Evolutionary conservation across 2,113 vertebrate species (phyloP).

Genomic region (Menura novaehollandiae): DNA sequence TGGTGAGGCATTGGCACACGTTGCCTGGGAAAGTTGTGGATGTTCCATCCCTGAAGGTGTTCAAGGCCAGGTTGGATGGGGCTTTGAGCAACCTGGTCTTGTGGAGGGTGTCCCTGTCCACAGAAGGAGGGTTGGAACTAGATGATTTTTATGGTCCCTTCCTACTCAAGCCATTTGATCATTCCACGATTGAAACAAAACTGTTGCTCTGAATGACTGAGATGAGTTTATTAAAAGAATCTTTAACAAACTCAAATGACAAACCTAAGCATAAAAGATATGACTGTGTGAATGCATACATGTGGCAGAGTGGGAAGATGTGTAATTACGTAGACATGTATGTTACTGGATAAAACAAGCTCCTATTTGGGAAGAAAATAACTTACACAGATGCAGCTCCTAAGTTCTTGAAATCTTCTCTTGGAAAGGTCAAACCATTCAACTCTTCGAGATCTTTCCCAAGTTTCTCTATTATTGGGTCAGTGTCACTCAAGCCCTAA

Average conservation of each 20-base stretch:
- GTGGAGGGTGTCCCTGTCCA: neutral
- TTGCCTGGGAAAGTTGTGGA: neutral
- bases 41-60: neutral
- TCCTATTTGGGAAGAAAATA: neutral
- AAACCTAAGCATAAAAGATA: neutral
- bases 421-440: neutral
- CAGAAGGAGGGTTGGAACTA: rapidly evolving
- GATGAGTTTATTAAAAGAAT: neutral
- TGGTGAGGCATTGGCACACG: neutral
- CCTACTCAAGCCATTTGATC: neutral
- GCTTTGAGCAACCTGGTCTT: neutral
- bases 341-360: neutral
- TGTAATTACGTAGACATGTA: neutral
- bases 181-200: neutral
- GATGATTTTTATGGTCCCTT: neutral
- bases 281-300: neutral
- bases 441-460: neutral
- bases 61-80: neutral
- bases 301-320: neutral
- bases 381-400: neutral
- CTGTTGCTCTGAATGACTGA: neutral
- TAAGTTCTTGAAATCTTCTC: neutral
- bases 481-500: neutral
- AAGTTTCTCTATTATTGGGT: neutral
- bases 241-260: neutral